Evolutionary conservation across 2,113 vertebrate species (phyloP), one percentile per base, ranked within the genome.

Genomic region (Galbula dea): DNA sequence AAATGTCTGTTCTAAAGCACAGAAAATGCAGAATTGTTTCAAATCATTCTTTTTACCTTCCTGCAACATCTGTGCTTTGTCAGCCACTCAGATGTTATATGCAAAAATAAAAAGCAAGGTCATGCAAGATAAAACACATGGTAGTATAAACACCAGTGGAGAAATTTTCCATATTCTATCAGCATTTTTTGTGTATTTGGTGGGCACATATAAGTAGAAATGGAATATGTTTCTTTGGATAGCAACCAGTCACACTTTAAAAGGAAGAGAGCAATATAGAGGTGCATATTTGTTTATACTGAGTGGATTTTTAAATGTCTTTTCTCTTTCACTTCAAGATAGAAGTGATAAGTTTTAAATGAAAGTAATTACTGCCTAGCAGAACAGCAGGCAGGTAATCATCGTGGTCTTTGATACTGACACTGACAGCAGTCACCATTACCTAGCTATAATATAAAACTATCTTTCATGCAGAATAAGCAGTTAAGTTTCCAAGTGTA

Each of bases 61-160:
- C 34, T 37, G 37, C 51, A 75, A 73, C 55, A 85, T 77, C 59
- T 86, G 78, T 46, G 54, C n/a, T 76, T 91, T 91, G 52, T 85
- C 71, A 88, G 66, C 49, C 4, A 4, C 62, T 89, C 36, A 58
- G 71, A 78, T 66, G 27, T 65, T 66, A 51, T 69, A 74, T 9
- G 13, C 41, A 96, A 89, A 91, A 87, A 88, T 65, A 89, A 92
- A 95, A 87, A 83, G 21, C 29, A 29, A 46, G 52, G 27, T 27
- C 37, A 49, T 58, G 19, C 1, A 16, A 62, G 37, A 46, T 71
- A 89, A 95, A 93, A 71, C 26, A 52, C 45, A 29, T 3, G 4
- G 22, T 29, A 36, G 39, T 5, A 14, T 51, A 61, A 89, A 73
- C 29, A 76, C 15, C 18, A 36, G 37, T 24, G 24, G 24, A 59